Conservation (phyloP, 2,888 invertebrate genomes). For the Lochmaea capreae region DNA sequence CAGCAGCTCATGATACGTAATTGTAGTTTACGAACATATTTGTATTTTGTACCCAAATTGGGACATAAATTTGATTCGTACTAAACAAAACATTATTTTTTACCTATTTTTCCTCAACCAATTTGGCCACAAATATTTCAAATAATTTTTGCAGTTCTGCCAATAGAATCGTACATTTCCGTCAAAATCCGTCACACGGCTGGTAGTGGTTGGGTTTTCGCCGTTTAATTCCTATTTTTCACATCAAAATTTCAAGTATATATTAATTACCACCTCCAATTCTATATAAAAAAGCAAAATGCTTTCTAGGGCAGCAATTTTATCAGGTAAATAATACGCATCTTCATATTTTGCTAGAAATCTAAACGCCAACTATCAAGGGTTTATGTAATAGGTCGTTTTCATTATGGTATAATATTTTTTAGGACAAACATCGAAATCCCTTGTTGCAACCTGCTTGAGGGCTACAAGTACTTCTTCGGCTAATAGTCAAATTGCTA, state of each 20-base stretch:
- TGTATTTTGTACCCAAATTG: too few relatives aligned
- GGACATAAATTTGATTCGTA: too few relatives aligned
- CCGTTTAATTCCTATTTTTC: neutral
- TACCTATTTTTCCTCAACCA: neutral
- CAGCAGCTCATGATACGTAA: too few relatives aligned
- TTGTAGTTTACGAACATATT: too few relatives aligned
- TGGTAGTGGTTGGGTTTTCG: neutral
- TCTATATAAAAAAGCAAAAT: constrained; percentile 65
- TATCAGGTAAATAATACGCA: constrained; percentile 70
- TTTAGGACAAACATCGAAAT: constrained; percentile 67
- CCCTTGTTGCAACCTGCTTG: constrained; percentile 67
- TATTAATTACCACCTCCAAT: neutral
- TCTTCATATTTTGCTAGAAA: neutral
- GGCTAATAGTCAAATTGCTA: constrained; percentile 62
- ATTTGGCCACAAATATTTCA: neutral
- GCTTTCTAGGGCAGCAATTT: constrained; percentile 77
- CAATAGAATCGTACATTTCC: neutral
- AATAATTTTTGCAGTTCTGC: neutral
- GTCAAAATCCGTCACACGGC: neutral
- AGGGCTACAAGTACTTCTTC: constrained; percentile 65
- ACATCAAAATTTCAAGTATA: neutral
- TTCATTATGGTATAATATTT: constrained; percentile 54
- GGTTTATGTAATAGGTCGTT: constrained; percentile 54
- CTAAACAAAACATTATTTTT: too few relatives aligned
- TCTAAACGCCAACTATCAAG: neutral